Evolutionary conservation across 2,113 vertebrate genomes (phyloP).

Genomic region (Ciconia maguari): DNA sequence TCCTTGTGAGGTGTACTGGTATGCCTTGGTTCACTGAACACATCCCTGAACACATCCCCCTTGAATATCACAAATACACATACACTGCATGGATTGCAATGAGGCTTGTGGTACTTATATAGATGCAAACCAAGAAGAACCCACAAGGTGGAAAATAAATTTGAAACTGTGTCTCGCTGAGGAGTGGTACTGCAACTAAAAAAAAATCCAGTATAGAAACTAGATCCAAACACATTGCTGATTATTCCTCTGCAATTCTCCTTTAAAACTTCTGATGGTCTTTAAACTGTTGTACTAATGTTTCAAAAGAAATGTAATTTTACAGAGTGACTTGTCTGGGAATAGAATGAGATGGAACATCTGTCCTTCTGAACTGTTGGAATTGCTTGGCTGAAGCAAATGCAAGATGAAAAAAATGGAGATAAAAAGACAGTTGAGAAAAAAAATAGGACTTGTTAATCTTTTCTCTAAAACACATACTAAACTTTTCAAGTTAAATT

Average conservation of each 20-base stretch:
- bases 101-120: background rate
- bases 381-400: conserved; percentile 21
- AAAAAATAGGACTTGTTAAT: conserved; percentile 26
- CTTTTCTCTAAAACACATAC: conserved; percentile 23
- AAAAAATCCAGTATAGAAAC: background rate
- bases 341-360: conserved; percentile 57
- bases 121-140: conserved; percentile 10
- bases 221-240: background rate
- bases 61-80: background rate
- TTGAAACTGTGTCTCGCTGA: background rate
- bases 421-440: conserved; percentile 51
- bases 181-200: background rate
- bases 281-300: conserved; percentile 38
- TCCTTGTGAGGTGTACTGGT: background rate
- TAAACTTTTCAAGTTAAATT: conserved; percentile 35
- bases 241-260: conserved; percentile 18
- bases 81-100: background rate
- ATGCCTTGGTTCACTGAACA: conserved; percentile 13
- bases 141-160: conserved; percentile 25
- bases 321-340: conserved; percentile 59
- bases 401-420: conserved; percentile 35
- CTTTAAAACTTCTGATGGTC: conserved; percentile 55
- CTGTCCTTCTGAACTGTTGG: conserved; percentile 29
- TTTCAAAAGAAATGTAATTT: conserved; percentile 58
- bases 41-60: background rate